Evolutionary conservation across 1,140 invertebrate species (phyloP).

Genomic region (Argopecten irradians): DNA sequence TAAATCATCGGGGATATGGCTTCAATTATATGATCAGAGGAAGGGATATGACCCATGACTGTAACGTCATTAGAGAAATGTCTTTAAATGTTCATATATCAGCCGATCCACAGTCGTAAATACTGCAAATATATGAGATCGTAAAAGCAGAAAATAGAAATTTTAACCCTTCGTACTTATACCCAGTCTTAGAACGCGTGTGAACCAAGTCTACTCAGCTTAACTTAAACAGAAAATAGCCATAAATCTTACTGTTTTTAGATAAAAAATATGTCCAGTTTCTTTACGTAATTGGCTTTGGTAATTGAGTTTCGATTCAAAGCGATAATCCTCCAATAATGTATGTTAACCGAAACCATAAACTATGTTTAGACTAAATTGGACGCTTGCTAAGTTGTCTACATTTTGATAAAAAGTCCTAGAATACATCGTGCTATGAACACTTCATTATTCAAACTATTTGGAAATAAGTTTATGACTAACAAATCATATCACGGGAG

Average conservation of each 20-base stretch:
- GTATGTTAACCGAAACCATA: too few relatives aligned
- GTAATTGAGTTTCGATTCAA: too few relatives aligned
- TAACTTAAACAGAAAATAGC: neutral
- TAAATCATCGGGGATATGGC: neutral
- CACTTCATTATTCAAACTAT: slow-evolving; percentile 18
- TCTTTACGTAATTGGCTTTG: too few relatives aligned
- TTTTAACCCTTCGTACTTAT: neutral
- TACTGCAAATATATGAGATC: slow-evolving; percentile 10
- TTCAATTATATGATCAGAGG: slow-evolving; percentile 2
- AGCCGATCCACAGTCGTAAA: neutral
- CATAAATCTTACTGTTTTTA: neutral
- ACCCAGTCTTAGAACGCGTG: neutral
- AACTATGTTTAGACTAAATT: too few relatives aligned
- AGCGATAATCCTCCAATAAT: too few relatives aligned
- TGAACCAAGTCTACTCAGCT: neutral
- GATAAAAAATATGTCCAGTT: too few relatives aligned
- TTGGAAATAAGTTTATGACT: neutral
- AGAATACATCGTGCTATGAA: neutral
- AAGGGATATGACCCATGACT: neutral
- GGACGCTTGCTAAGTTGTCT: neutral
- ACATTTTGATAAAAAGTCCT: neutral
- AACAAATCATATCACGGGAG: neutral
- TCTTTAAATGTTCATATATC: slow-evolving; percentile 18
- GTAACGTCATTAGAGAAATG: neutral
- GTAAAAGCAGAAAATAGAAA: slow-evolving; percentile 19